phyloP scores from a whole-genome alignment of 2,113 vertebrate species.

The Dipodomys stephensi region DNA sequence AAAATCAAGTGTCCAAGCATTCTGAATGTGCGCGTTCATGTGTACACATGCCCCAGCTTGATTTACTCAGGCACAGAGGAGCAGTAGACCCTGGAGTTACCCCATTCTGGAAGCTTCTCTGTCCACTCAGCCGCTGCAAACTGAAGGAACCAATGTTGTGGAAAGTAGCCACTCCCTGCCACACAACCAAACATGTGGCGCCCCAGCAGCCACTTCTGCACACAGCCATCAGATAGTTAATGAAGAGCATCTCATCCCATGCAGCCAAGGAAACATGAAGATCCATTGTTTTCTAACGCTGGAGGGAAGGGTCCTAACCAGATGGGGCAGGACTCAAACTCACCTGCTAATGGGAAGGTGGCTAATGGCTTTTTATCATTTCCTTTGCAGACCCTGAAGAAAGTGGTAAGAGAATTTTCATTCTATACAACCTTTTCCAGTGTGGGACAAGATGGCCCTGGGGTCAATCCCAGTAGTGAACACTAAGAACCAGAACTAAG shows the following conservation, averaged over 20 bases:
- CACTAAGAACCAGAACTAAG: background rate
- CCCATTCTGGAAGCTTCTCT: background rate
- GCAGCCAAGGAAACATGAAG: background rate
- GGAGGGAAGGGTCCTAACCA: background rate
- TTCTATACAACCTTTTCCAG: background rate
- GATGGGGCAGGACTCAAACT: background rate
- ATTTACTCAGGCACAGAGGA: background rate
- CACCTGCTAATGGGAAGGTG: background rate
- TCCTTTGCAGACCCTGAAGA: conserved; percentile 50
- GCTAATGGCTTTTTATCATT: conserved; percentile 50
- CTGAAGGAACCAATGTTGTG: background rate
- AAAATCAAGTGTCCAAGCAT: background rate
- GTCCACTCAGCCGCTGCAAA: background rate
- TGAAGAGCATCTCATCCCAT: background rate
- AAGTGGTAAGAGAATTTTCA: conserved; percentile 59
- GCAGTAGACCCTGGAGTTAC: background rate
- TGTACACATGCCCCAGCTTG: background rate
- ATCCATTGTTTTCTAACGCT: background rate
- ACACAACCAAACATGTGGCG: background rate
- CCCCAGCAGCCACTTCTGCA: background rate
- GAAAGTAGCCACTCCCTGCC: background rate
- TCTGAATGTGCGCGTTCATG: background rate
- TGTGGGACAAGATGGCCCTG: background rate
- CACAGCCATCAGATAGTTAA: background rate
- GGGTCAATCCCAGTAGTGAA: background rate